These are phyloP conservation scores for Paraplagusia blochii DNA, from an alignment of 2,113 vertebrate genomes.

Conservation along the genomic window DNA sequence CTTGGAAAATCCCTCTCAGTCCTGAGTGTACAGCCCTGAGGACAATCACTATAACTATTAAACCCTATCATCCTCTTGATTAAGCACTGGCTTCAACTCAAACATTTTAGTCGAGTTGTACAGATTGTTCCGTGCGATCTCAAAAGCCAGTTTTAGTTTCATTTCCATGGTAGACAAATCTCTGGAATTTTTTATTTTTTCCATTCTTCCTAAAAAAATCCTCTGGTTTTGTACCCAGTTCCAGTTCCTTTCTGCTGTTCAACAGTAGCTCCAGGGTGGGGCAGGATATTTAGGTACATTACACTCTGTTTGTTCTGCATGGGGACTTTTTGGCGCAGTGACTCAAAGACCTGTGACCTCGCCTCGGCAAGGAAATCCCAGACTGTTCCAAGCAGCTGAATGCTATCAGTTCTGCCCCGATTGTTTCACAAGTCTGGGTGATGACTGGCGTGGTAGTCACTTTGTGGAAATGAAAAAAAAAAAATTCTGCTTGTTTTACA, in stretches of 20 bases:
- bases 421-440: constrained; percentile 30
- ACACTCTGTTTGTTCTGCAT: constrained; percentile 46
- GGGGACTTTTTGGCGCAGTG: constrained; percentile 62
- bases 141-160: constrained; percentile 4
- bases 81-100: not conserved
- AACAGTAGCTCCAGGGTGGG: not conserved
- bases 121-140: constrained; percentile 1
- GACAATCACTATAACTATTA: constrained; percentile 27
- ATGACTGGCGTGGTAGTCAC: constrained; percentile 28
- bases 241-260: constrained; percentile 11
- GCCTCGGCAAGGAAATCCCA: constrained; percentile 69
- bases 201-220: constrained; percentile 20
- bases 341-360: constrained; percentile 65
- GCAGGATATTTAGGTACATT: constrained; percentile 39
- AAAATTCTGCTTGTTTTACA: constrained; percentile 20
- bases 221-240: not conserved
- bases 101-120: not conserved
- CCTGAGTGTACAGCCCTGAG: constrained; percentile 33
- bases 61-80: constrained; percentile 3
- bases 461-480: constrained; percentile 20
- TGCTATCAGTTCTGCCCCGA: constrained; percentile 12
- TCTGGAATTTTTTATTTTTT: not conserved
- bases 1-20: constrained; percentile 33
- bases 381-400: constrained; percentile 38
- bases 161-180: not conserved